phyloP scores from a whole-genome alignment of 2,888 invertebrate genomes.

The Physocephala rufipes region DNA sequence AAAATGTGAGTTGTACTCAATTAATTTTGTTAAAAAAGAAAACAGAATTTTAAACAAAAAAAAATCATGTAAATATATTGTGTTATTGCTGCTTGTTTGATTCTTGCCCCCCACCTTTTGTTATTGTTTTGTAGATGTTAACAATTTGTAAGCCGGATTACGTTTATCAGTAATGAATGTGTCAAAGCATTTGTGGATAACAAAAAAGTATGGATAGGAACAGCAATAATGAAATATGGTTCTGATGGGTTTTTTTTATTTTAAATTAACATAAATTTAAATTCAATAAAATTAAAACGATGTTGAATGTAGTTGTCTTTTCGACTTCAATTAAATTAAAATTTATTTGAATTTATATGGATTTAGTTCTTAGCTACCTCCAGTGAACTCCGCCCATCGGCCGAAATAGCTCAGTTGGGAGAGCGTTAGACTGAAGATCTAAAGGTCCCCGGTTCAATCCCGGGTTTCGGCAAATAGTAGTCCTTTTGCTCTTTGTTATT shows the following conservation, averaged over 20 bases:
- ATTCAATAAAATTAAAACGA: too few species aligned
- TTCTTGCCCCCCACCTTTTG: constrained; percentile 7
- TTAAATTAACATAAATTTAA: too few species aligned
- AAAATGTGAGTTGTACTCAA: too few species aligned
- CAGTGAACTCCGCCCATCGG: neutral
- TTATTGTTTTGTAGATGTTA: constrained; percentile 1
- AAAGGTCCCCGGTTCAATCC: constrained; percentile 62
- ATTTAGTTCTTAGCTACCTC: too few species aligned
- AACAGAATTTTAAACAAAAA: too few species aligned
- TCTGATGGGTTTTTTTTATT: too few species aligned
- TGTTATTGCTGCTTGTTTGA: constrained; percentile 2
- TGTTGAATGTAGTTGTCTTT: too few species aligned
- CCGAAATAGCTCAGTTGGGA: constrained; percentile 66
- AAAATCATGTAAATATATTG: too few species aligned
- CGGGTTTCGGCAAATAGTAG: constrained; percentile 55
- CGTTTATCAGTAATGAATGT: neutral
- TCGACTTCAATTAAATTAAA: too few species aligned
- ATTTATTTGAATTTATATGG: too few species aligned
- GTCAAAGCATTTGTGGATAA: neutral
- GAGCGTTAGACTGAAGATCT: constrained; percentile 64
- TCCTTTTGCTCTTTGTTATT: constrained; percentile 19
- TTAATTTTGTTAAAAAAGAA: too few species aligned
- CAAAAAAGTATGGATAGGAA: neutral
- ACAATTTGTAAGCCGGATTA: constrained; percentile 29
- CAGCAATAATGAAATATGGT: neutral